phyloP scores from a whole-genome alignment of 2,888 invertebrate species.

The Stenolophus ochropezus region DNA sequence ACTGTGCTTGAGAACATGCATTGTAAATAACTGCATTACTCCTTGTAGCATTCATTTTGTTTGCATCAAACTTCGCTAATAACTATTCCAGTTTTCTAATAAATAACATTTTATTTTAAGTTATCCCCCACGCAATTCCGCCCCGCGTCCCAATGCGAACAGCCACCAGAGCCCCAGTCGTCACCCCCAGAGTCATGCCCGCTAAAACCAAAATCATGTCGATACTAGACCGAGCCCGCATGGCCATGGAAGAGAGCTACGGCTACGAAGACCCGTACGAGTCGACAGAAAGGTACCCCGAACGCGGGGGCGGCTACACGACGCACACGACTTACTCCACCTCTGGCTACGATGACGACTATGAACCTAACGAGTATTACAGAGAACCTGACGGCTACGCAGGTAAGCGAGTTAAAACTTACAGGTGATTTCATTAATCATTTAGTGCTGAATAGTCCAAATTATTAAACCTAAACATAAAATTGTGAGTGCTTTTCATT shows the following conservation, averaged over 20 bases:
- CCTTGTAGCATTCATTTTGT: neutral
- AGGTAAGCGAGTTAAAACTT: slow-evolving; percentile 67
- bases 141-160: slow-evolving; percentile 73
- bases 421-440: slow-evolving; percentile 45
- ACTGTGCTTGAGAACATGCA: neutral
- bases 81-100: neutral
- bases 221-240: slow-evolving; percentile 87
- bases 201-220: slow-evolving; percentile 89
- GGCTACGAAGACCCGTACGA: slow-evolving; percentile 74
- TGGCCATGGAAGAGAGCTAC: slow-evolving; percentile 88
- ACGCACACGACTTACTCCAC: slow-evolving; percentile 67
- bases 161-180: slow-evolving; percentile 71
- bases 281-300: slow-evolving; percentile 65
- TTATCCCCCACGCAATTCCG: slow-evolving; percentile 48
- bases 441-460: slow-evolving; percentile 19
- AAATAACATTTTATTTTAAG: neutral
- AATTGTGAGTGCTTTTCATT: slow-evolving; percentile 26
- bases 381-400: slow-evolving; percentile 73
- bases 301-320: slow-evolving; percentile 65
- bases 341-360: slow-evolving; percentile 69
- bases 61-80: neutral
- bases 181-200: slow-evolving; percentile 77
- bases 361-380: slow-evolving; percentile 72
- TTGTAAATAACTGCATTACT: neutral
- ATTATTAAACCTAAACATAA: slow-evolving; percentile 31